Evolutionary conservation across 2,113 vertebrate species (phyloP), one percentile per base, ranked within the genome.

Genomic region (Ahaetulla prasina): DNA sequence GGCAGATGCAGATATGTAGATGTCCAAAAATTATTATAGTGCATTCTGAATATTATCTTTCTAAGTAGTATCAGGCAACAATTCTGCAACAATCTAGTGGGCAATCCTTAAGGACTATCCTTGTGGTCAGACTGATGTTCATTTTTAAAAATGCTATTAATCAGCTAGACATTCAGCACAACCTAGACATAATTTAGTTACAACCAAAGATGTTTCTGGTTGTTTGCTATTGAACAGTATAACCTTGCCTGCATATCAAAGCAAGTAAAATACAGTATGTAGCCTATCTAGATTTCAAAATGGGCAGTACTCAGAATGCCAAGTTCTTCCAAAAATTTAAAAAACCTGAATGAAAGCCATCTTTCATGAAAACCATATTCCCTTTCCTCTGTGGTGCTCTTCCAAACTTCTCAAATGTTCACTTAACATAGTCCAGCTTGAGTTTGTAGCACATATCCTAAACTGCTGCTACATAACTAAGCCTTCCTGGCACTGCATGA

Each of bases 391-490:
- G 93, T 86, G 54, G 14, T 95, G 95, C 50, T 86, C 94, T 52
- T 94, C 94, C 39, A 30, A 47, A 39, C n/a, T 57, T 92, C 90
- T 94, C 93, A 93, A 94, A 95, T 96, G 93, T 94, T 92, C 95
- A 93, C 95, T 94, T 94, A 94, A 93, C 93, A 94, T 12, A n/a
- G 23, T 89, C 91, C 92, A 50, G 89, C 8, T 60, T 91, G 74
- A 50, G 94, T 92, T 92, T 94, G 45, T 50, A 89, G 45, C 89
- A 91, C 89, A 92, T 94, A 93, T 91, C 91, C 93, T 95, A 1
- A 47, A 25, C 22, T 94, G 91, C 93, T 96, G 93, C 94, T 91
- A 88, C 93, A 93, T 94, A 95, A 90, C 88, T 95, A 87, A 93
- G 52, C 94, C 91, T 92, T 96, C 93, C 95, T 95, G 91, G 93